Percentiles rank a stretch among this genome's conserved stretches.
Conservation (phyloP, 53 echinoderm and acorn worm species). For the Temnopleurus reevesii region DNA sequence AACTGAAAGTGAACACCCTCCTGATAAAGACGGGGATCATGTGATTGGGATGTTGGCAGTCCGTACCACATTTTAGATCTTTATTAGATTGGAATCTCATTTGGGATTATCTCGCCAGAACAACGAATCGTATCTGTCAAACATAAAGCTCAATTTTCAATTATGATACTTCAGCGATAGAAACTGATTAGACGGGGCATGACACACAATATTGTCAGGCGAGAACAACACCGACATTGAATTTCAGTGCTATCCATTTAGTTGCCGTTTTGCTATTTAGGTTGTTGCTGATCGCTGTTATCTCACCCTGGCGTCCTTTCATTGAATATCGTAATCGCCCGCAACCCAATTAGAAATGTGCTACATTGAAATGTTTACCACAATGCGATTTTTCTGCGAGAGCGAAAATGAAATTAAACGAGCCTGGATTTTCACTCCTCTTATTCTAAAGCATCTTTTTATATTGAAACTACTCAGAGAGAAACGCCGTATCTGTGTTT, state of each 20-base stretch:
- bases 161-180: constrained; percentile 16
- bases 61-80: neutral
- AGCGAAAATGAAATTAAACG: neutral
- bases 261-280: neutral
- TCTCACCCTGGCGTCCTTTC: neutral
- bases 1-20: neutral
- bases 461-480: neutral
- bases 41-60: neutral
- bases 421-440: neutral
- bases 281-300: neutral
- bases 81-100: constrained; percentile 8
- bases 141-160: neutral
- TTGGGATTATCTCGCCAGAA: neutral
- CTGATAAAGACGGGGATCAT: constrained; percentile 3
- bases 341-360: neutral
- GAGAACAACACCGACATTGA: neutral
- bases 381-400: neutral
- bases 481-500: neutral
- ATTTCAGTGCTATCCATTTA: neutral
- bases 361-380: neutral
- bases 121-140: neutral
- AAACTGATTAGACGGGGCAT: neutral
- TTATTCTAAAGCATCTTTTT: neutral
- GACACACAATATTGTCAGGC: neutral
- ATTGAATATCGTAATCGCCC: neutral